phyloP scores from a whole-genome alignment of 2,888 invertebrate genomes.

The Eumacrocentrus americanus region DNA sequence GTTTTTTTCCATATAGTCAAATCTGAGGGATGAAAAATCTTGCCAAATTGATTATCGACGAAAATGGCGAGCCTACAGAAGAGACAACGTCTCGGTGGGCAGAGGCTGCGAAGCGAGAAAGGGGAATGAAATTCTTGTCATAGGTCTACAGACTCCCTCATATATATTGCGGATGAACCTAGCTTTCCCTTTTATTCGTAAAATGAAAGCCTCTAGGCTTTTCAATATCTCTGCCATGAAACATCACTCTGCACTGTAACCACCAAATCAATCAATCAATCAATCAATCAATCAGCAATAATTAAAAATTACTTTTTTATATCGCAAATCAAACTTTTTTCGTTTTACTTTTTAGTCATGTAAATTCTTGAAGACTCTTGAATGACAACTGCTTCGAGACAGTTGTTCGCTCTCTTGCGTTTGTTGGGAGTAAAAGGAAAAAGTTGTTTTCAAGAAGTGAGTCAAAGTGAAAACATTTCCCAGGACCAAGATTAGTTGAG shows the following conservation, averaged over 20 bases:
- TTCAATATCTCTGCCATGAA: slow-evolving; percentile 14
- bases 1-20: slow-evolving; percentile 14
- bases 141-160: slow-evolving; percentile 36
- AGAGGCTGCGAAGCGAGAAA: slow-evolving; percentile 42
- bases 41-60: slow-evolving; percentile 44
- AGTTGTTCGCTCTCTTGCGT: too few species aligned
- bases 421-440: slow-evolving; percentile 35
- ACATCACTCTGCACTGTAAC: too few species aligned
- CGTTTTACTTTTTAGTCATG: too few species aligned
- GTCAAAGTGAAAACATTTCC: slow-evolving; percentile 18
- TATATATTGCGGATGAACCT: slow-evolving; percentile 36
- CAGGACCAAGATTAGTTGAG: slow-evolving; percentile 23
- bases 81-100: slow-evolving; percentile 37
- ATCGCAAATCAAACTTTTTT: too few species aligned
- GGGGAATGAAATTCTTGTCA: slow-evolving; percentile 51
- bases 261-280: too few species aligned
- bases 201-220: slow-evolving; percentile 33
- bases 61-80: slow-evolving; percentile 35
- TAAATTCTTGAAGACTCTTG: too few species aligned
- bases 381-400: too few species aligned
- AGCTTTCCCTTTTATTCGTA: slow-evolving; percentile 19
- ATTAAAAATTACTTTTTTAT: background rate
- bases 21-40: slow-evolving; percentile 31
- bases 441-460: slow-evolving; percentile 27
- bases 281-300: too few species aligned